Conservation (phyloP, 2,113 vertebrate genomes). For the Strigops habroptila region DNA sequence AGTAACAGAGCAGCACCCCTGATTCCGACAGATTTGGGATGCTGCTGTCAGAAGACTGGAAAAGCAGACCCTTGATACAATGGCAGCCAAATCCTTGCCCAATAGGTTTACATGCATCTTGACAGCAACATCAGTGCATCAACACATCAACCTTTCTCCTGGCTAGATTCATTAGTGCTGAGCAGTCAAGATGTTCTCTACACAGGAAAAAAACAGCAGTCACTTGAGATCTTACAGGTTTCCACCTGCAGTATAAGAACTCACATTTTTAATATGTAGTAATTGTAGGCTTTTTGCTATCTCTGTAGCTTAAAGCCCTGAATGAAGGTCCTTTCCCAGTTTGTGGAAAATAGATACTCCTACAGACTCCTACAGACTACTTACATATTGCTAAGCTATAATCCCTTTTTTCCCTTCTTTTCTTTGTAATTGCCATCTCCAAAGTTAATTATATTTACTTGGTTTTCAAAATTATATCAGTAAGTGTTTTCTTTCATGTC, state of each 20-base stretch:
- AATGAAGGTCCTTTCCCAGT: background rate
- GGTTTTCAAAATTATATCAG: background rate
- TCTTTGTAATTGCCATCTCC: background rate
- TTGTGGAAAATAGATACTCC: background rate
- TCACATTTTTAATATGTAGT: too few species aligned
- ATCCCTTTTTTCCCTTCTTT: background rate
- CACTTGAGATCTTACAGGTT: background rate
- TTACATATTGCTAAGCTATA: background rate
- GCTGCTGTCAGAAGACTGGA: background rate
- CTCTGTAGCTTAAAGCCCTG: background rate
- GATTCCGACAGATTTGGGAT: background rate
- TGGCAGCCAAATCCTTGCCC: background rate
- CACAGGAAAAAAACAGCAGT: background rate
- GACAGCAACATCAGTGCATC: background rate
- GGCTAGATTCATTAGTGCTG: background rate
- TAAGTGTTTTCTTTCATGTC: background rate
- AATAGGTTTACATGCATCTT: background rate
- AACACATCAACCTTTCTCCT: background rate
- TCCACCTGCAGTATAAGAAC: background rate
- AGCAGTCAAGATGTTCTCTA: background rate
- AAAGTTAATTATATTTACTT: background rate
- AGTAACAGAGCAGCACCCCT: background rate
- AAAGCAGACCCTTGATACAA: background rate
- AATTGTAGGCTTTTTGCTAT: background rate
- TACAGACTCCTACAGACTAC: background rate